phyloP scores from a whole-genome alignment of 1,140 invertebrate genomes.

The Ceratosolen solmsi region DNA sequence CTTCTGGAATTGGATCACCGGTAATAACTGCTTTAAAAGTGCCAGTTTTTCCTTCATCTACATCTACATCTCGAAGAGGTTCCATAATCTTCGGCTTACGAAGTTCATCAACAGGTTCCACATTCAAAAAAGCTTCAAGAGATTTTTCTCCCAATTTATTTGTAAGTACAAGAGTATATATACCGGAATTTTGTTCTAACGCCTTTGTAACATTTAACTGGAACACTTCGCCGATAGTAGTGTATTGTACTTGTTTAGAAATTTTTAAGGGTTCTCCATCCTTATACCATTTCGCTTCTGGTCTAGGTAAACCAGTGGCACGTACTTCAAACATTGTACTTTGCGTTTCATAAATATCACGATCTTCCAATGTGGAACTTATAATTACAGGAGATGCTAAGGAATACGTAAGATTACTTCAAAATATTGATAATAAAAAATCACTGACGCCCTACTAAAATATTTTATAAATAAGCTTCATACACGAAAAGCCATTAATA shows the following conservation, averaged over 20 bases:
- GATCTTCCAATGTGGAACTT: constrained; percentile 82
- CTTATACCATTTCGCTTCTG: constrained; percentile 85
- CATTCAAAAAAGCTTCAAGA: constrained; percentile 80
- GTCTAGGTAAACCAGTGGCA: constrained; percentile 82
- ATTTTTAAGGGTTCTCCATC: constrained; percentile 79
- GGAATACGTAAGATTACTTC: not conserved
- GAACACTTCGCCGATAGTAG: constrained; percentile 82
- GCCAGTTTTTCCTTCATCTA: constrained; percentile 81
- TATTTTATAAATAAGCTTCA: not conserved
- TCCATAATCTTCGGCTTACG: constrained; percentile 83
- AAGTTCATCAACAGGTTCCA: constrained; percentile 82
- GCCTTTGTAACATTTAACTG: constrained; percentile 81
- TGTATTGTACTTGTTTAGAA: constrained; percentile 77
- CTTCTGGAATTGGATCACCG: constrained; percentile 83
- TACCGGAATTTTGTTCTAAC: constrained; percentile 82
- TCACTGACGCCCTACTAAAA: not conserved
- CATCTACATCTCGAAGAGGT: constrained; percentile 79
- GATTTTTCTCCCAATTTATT: constrained; percentile 85
- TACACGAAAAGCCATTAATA: not conserved
- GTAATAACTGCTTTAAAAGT: constrained; percentile 85
- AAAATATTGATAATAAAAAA: not conserved
- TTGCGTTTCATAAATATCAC: constrained; percentile 83
- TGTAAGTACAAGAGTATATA: constrained; percentile 83
- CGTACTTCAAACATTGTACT: constrained; percentile 82
- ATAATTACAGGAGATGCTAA: constrained; percentile 83